These are phyloP conservation scores for Pachliopta kotzebuea DNA, from an alignment of 2,888 invertebrate species.

Conservation along the genomic window DNA sequence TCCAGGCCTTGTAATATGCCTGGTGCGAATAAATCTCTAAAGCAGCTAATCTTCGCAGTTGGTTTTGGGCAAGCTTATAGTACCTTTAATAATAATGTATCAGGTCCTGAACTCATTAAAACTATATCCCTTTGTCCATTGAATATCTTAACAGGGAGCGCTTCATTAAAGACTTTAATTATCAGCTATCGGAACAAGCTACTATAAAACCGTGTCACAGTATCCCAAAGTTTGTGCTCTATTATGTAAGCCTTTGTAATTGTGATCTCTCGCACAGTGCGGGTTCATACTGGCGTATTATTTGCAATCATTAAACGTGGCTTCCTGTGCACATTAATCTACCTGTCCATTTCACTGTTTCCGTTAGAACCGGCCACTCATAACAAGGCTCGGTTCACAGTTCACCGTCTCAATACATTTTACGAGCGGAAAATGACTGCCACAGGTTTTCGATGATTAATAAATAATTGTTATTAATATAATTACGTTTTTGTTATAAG, in stretches of 20 bases:
- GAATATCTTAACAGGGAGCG: background rate
- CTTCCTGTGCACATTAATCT: constrained; percentile 13
- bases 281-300: constrained; percentile 9
- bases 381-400: constrained; percentile 2
- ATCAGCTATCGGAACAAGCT: constrained; percentile 1
- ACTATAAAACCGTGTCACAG: constrained; percentile 5
- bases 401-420: background rate
- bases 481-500: too few species aligned
- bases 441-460: background rate
- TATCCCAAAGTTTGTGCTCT: constrained; percentile 10
- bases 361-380: constrained; percentile 3
- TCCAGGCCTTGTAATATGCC: background rate
- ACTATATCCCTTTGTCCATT: background rate
- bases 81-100: background rate
- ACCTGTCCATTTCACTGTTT: constrained; percentile 5
- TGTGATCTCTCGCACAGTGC: constrained; percentile 6
- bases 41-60: background rate
- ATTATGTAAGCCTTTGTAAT: constrained; percentile 15
- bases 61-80: background rate
- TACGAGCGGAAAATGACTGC: constrained; percentile 1
- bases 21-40: background rate
- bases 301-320: constrained; percentile 5
- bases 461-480: too few species aligned
- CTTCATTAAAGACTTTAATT: background rate
- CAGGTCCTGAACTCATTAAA: background rate